A percentile compares a stretch with the other conserved stretches of the same genome.
Evolutionary conservation across 2,888 invertebrate species (phyloP).

Genomic region (Tetranychus truncatus): DNA sequence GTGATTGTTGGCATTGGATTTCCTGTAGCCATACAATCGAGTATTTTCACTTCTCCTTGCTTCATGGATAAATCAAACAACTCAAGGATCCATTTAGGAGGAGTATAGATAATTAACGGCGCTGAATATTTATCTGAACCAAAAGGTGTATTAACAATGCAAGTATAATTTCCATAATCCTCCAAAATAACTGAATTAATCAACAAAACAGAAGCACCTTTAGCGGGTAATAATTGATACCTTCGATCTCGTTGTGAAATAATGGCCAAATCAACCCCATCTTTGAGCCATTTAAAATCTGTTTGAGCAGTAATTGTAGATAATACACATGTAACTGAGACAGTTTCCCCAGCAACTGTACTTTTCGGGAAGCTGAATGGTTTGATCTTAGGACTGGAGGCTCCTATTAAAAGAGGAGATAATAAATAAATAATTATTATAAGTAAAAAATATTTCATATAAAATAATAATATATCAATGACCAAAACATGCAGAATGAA

Average conservation of each 20-base stretch:
- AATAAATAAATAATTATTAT: too few relatives aligned
- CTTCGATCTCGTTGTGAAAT: not conserved
- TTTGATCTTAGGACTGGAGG: not conserved
- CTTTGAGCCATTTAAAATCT: constrained; percentile 6
- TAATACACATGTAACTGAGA: not conserved
- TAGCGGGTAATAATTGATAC: not conserved
- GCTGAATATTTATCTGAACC: constrained; percentile 7
- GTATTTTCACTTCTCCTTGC: not conserved
- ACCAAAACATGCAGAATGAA: too few relatives aligned
- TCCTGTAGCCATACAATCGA: not conserved
- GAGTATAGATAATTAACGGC: not conserved
- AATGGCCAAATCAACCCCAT: not conserved
- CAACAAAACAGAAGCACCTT: constrained; percentile 17
- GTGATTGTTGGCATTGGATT: constrained; percentile 1
- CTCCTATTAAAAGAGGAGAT: not conserved
- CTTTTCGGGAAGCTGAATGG: constrained; percentile 3
- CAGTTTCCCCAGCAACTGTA: not conserved
- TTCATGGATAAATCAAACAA: not conserved
- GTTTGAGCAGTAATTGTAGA: constrained; percentile 4
- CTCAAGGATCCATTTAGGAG: constrained; percentile 4
- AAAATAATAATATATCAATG: too few relatives aligned
- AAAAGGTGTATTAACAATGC: constrained; percentile 18
- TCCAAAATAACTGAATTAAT: constrained; percentile 17
- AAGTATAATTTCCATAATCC: constrained; percentile 25
- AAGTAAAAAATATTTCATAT: too few relatives aligned